A percentile compares a stretch with the other conserved stretches of the same genome.
These are phyloP conservation scores for Etheostoma nigrum DNA, from an alignment of 2,797 vertebrate species.

Conservation along the genomic window DNA sequence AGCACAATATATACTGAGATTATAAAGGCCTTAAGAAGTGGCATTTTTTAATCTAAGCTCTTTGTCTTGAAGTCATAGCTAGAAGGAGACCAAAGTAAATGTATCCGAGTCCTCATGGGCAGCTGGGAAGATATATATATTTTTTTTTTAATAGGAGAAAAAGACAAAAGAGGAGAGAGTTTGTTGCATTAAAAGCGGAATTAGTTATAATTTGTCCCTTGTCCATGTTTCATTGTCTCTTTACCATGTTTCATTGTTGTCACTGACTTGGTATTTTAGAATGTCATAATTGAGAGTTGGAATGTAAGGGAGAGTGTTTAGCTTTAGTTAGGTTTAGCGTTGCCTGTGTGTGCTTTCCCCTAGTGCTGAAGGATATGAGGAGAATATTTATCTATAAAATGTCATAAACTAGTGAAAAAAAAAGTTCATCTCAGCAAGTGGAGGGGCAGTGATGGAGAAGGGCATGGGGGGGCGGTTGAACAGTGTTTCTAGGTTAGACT, in stretches of 20 bases:
- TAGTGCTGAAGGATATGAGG: background rate
- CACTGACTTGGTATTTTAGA: no score
- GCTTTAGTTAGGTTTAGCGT: background rate
- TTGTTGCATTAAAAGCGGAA: background rate
- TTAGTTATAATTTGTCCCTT: background rate
- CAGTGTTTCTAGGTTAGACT: slow-evolving; percentile 57
- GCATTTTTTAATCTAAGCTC: background rate
- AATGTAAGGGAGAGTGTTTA: no score
- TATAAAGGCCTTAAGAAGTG: background rate
- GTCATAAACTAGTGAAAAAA: background rate
- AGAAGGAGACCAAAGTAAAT: background rate
- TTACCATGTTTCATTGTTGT: no score
- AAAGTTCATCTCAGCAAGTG: background rate
- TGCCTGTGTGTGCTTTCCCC: background rate
- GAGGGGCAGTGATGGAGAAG: no score
- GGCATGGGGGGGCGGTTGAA: background rate
- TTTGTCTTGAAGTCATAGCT: slow-evolving; percentile 10
- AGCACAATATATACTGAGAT: background rate
- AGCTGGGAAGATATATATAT: background rate
- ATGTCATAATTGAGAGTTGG: background rate
- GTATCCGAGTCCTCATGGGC: background rate
- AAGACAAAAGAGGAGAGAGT: background rate
- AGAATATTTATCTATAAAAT: background rate
- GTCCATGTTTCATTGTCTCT: background rate
- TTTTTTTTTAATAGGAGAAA: background rate